Evolutionary conservation across 2,797 vertebrate species (phyloP).

Genomic region (Tolypeutes matacus): DNA sequence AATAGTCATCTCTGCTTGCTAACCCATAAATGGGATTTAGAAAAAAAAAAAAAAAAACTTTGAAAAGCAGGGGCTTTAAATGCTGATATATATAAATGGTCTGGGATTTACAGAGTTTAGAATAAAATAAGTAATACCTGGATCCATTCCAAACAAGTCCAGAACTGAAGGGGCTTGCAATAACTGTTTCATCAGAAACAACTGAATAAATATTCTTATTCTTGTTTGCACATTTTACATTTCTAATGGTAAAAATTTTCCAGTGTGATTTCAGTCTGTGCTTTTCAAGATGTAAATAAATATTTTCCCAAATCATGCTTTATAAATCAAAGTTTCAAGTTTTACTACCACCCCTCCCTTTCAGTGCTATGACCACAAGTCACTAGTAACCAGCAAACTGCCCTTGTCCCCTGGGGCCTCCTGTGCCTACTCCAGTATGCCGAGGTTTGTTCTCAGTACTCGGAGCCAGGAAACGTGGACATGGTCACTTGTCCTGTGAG

Average conservation of each 20-base stretch:
- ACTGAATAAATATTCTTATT: background rate
- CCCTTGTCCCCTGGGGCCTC: background rate
- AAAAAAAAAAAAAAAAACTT: too few relatives aligned
- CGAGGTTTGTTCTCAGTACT: rapidly evolving
- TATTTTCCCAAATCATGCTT: background rate
- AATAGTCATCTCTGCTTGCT: background rate
- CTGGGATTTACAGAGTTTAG: background rate
- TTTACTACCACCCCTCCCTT: too few relatives aligned
- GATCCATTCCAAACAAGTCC: background rate
- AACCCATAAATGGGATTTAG: background rate
- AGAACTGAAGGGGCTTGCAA: background rate
- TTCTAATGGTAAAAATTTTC: background rate
- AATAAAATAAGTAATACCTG: background rate
- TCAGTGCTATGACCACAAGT: background rate
- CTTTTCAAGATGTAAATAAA: background rate
- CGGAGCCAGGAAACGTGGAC: rapidly evolving
- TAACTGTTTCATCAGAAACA: background rate
- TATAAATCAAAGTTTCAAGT: background rate
- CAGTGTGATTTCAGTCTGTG: background rate
- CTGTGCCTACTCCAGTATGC: background rate
- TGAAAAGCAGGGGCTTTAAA: background rate
- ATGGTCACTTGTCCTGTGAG: background rate
- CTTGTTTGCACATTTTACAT: background rate
- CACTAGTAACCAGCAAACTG: too few relatives aligned
- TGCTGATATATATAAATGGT: background rate